These are phyloP conservation scores for Leptopilina myrica DNA, from an alignment of 2,888 invertebrate genomes.

Conservation along the genomic window DNA sequence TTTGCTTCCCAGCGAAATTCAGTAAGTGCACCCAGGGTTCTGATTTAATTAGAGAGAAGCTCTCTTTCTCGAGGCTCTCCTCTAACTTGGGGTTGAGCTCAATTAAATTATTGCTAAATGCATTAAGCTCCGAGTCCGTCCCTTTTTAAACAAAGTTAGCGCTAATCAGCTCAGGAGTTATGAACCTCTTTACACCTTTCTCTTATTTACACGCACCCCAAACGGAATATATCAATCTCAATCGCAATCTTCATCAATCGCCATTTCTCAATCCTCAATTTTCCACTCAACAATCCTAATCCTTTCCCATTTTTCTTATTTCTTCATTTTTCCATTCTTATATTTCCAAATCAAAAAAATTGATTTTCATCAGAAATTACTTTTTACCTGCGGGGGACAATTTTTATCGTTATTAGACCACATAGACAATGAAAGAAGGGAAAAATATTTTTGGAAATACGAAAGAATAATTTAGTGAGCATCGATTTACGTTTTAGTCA, in stretches of 20 bases:
- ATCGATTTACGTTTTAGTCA: no score
- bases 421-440: no score
- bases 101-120: slow-evolving; percentile 77
- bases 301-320: no score
- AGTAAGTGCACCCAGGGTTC: slow-evolving; percentile 68
- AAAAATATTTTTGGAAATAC: no score
- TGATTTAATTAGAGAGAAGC: slow-evolving; percentile 70
- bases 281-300: neutral
- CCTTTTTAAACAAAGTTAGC: slow-evolving; percentile 73
- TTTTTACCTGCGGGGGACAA: no score
- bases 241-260: neutral
- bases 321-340: no score
- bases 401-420: no score
- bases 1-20: slow-evolving; percentile 75
- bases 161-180: slow-evolving; percentile 72
- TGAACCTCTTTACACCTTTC: slow-evolving; percentile 53
- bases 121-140: slow-evolving; percentile 70
- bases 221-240: neutral
- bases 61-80: slow-evolving; percentile 60
- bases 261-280: neutral
- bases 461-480: no score
- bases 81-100: slow-evolving; percentile 69
- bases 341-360: no score
- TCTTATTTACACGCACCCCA: slow-evolving; percentile 33
- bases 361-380: no score